Evolutionary conservation across 1,140 invertebrate species (phyloP).

Genomic region (Euura saliciscinereae): DNA sequence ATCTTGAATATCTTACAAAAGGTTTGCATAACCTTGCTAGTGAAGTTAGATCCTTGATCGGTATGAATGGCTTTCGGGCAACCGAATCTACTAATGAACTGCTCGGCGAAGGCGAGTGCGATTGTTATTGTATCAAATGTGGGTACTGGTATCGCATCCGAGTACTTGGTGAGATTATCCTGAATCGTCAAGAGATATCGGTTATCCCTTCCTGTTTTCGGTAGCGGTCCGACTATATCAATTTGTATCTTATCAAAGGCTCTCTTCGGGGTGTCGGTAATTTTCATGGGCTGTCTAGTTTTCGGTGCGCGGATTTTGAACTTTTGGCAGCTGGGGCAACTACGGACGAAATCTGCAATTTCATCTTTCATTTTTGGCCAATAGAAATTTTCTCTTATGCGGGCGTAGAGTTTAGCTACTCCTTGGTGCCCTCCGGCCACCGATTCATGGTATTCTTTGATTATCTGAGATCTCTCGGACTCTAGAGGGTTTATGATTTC

Average conservation of each 20-base stretch:
- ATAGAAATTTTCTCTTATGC: conserved; percentile 21
- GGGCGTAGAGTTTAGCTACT: conserved; percentile 15
- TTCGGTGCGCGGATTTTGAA: conserved; percentile 25
- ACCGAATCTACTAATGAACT: conserved; percentile 37
- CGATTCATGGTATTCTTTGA: conserved; percentile 28
- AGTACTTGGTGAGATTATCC: conserved; percentile 45
- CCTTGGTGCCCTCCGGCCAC: conserved; percentile 23
- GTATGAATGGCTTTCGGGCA: conserved; percentile 40
- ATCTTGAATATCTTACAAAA: conserved; percentile 37
- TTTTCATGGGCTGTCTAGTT: conserved; percentile 24
- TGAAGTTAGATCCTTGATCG: conserved; percentile 39
- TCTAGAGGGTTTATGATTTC: conserved; percentile 18
- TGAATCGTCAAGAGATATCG: conserved; percentile 42
- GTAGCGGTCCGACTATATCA: conserved; percentile 34
- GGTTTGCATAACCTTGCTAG: conserved; percentile 31
- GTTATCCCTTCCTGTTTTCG: conserved; percentile 30
- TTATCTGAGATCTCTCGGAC: conserved; percentile 11
- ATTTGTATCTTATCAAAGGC: conserved; percentile 30
- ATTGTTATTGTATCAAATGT: conserved; percentile 32
- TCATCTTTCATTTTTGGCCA: conserved; percentile 22
- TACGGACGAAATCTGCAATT: conserved; percentile 14
- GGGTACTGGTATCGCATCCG: conserved; percentile 28
- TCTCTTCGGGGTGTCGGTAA: conserved; percentile 27
- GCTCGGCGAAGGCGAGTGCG: conserved; percentile 30
- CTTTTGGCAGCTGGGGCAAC: conserved; percentile 21